phyloP scores from a whole-genome alignment of 2,113 vertebrate species.

The Bufo bufo region DNA sequence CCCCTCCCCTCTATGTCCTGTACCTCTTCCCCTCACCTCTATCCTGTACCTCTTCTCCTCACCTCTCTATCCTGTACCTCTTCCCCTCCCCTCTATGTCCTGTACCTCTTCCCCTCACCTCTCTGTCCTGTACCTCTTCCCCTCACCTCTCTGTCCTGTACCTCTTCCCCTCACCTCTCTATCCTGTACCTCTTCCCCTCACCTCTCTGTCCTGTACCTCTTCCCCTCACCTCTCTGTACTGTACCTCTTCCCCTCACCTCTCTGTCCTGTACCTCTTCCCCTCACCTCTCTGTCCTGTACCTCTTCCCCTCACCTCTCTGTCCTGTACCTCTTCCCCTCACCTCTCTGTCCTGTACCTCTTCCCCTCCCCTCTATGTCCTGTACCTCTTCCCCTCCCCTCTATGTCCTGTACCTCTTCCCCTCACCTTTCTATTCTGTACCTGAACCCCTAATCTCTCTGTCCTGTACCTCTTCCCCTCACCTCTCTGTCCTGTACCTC shows the following conservation, averaged over 20 bases:
- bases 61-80: too few species aligned
- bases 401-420: not conserved
- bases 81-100: too few species aligned
- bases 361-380: not conserved
- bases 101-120: not conserved
- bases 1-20: too few species aligned
- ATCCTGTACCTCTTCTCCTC: not conserved
- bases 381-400: not conserved
- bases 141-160: too few species aligned
- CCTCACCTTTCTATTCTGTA: not conserved
- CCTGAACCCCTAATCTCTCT: not conserved
- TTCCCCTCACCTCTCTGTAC: not conserved
- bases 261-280: too few species aligned
- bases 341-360: not conserved
- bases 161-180: not conserved
- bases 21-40: not conserved
- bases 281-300: not conserved
- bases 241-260: not conserved
- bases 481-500: not conserved
- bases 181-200: not conserved
- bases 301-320: not conserved
- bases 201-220: not conserved
- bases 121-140: not conserved
- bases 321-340: not conserved
- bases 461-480: not conserved